A percentile compares a stretch with the other conserved stretches of the same genome.
These are phyloP conservation scores for Phrynocephalus vlangalii DNA, from an alignment of 2,797 vertebrate genomes.

Conservation along the genomic window DNA sequence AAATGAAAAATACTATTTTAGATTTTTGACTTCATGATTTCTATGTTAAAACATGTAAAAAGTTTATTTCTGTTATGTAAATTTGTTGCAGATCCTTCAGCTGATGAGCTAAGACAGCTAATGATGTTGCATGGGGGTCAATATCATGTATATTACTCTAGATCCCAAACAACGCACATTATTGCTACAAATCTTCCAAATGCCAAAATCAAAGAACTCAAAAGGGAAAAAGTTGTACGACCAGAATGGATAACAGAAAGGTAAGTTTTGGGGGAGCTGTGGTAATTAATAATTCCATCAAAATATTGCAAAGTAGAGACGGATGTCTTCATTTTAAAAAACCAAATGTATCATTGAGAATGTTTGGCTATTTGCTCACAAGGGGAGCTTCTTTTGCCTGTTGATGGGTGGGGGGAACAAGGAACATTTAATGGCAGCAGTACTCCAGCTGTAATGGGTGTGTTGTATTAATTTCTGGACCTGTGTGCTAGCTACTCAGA, in stretches of 20 bases:
- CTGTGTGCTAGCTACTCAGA: too few relatives aligned
- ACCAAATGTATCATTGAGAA: neutral
- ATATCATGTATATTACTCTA: conserved; percentile 94
- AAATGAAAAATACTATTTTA: neutral
- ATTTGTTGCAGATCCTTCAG: conserved; percentile 88
- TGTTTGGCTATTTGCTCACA: too few relatives aligned
- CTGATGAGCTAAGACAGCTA: conserved; percentile 91
- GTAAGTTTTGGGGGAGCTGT: conserved; percentile 73
- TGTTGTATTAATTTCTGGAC: too few relatives aligned
- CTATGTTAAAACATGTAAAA: conserved; percentile 20
- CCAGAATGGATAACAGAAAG: conserved; percentile 98
- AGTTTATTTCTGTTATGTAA: conserved; percentile 45
- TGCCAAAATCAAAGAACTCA: conserved; percentile 93
- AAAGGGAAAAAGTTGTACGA: conserved; percentile 92
- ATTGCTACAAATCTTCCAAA: conserved; percentile 96
- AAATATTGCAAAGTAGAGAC: neutral
- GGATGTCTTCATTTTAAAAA: neutral
- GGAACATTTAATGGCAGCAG: too few relatives aligned
- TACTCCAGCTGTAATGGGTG: too few relatives aligned
- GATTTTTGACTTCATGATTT: neutral
- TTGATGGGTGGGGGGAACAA: too few relatives aligned
- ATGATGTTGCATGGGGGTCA: conserved; percentile 98
- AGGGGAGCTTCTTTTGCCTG: too few relatives aligned
- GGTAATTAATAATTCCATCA: neutral
- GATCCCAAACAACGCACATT: conserved; percentile 96